A percentile compares a stretch with the other conserved stretches of the same genome.
phyloP scores from a whole-genome alignment of 2,888 invertebrate genomes.

The Drosophila anceps region DNA sequence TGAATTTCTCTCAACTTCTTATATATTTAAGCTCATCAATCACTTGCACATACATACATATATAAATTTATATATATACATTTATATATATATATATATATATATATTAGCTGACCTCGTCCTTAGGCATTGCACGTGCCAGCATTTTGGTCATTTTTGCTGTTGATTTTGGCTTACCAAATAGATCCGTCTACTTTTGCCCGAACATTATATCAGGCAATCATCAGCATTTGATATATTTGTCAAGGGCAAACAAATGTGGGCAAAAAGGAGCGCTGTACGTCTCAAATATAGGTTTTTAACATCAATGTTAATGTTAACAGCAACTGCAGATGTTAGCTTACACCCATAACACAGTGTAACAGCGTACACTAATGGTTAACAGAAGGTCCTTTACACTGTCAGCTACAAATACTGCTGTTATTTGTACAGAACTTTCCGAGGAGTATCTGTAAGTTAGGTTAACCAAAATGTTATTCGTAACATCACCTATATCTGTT shows the following conservation, averaged over 20 bases:
- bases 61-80: too few species aligned
- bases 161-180: slow-evolving; percentile 52
- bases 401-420: too few species aligned
- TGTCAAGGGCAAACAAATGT: slow-evolving; percentile 20
- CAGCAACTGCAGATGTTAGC: too few species aligned
- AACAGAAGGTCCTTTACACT: too few species aligned
- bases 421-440: too few species aligned
- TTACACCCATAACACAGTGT: too few species aligned
- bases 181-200: slow-evolving; percentile 26
- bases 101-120: slow-evolving; percentile 46
- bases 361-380: too few species aligned
- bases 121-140: slow-evolving; percentile 60
- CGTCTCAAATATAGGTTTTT: neutral
- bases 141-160: slow-evolving; percentile 60
- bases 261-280: neutral
- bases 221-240: slow-evolving; percentile 37
- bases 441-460: too few species aligned
- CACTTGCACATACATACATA: slow-evolving; percentile 26
- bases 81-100: neutral
- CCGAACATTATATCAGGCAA: slow-evolving; percentile 53
- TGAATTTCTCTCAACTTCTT: slow-evolving; percentile 48
- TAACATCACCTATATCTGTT: too few species aligned
- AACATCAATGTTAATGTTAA: neutral
- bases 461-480: too few species aligned
- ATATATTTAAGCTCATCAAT: slow-evolving; percentile 52